Evolutionary conservation across 2,113 vertebrate genomes (phyloP).

Genomic region (Corythoichthys intestinalis): DNA sequence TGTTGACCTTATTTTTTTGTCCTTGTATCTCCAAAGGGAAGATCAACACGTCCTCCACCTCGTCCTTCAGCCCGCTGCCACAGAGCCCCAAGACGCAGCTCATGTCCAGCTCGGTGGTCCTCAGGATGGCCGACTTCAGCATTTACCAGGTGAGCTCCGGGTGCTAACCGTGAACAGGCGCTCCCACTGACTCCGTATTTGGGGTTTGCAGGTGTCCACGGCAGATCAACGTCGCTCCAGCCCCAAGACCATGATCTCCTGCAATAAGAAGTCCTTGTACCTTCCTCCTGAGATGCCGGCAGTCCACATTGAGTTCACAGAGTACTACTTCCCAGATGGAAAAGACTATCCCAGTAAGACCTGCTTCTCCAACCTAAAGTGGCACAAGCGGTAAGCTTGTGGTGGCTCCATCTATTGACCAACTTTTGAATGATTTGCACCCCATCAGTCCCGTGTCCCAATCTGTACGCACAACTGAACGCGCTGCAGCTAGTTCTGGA

Average conservation of each 20-base stretch:
- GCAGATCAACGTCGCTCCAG: conserved; percentile 92
- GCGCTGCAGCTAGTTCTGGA: conserved; percentile 94
- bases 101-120: conserved; percentile 93
- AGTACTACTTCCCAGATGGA: conserved; percentile 97
- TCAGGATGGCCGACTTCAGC: conserved; percentile 95
- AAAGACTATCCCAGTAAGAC: conserved; percentile 94
- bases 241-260: conserved; percentile 94
- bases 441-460: conserved; percentile 86
- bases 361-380: too few species aligned
- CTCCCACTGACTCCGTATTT: not conserved
- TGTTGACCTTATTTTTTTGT: not conserved
- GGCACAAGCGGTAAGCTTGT: not conserved
- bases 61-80: conserved; percentile 71
- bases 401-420: not conserved
- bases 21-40: conserved; percentile 55
- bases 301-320: conserved; percentile 94
- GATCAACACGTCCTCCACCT: conserved; percentile 72
- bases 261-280: conserved; percentile 96
- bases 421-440: not conserved
- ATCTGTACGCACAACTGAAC: conserved; percentile 92
- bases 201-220: conserved; percentile 83
- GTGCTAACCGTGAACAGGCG: not conserved
- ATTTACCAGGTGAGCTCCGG: conserved; percentile 87
- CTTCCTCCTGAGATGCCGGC: conserved; percentile 97
- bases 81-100: conserved; percentile 83